phyloP scores from a whole-genome alignment of 2,888 invertebrate genomes.

The Eupeodes latifasciatus region DNA sequence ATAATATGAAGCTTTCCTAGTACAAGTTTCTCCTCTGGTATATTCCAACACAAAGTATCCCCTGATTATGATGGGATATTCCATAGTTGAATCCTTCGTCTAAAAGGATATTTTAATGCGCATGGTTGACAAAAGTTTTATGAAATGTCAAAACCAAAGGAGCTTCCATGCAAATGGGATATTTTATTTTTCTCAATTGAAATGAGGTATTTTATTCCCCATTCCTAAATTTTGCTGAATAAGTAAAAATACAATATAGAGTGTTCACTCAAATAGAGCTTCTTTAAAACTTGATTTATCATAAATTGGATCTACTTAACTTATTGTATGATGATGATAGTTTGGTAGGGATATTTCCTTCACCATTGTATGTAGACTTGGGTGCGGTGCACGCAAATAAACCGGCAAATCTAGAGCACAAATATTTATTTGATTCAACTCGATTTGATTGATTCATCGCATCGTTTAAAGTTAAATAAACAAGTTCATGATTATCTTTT shows the following conservation, averaged over 20 bases:
- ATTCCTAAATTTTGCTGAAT: neutral
- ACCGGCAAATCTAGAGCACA: slow-evolving; percentile 12
- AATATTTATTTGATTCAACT: neutral
- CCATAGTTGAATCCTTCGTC: too few relatives aligned
- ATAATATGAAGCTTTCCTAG: neutral
- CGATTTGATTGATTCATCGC: slow-evolving; percentile 10
- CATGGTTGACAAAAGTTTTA: neutral
- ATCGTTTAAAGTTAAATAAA: too few relatives aligned
- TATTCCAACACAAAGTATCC: neutral
- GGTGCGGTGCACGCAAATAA: slow-evolving; percentile 37
- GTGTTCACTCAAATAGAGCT: neutral
- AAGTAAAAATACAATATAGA: neutral
- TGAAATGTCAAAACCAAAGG: slow-evolving; percentile 14
- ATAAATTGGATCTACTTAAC: neutral
- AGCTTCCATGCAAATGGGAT: too few relatives aligned
- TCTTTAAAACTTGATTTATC: slow-evolving; percentile 11
- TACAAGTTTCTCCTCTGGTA: neutral
- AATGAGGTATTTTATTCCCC: neutral
- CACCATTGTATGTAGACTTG: neutral
- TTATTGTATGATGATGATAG: neutral
- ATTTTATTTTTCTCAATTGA: neutral
- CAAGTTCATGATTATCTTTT: neutral
- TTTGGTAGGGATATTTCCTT: neutral
- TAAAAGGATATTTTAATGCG: neutral
- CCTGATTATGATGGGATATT: neutral